Evolutionary conservation across 2,888 invertebrate species (phyloP), one percentile per base, ranked within the genome.

Genomic region (Carterocephalus palaemon): DNA sequence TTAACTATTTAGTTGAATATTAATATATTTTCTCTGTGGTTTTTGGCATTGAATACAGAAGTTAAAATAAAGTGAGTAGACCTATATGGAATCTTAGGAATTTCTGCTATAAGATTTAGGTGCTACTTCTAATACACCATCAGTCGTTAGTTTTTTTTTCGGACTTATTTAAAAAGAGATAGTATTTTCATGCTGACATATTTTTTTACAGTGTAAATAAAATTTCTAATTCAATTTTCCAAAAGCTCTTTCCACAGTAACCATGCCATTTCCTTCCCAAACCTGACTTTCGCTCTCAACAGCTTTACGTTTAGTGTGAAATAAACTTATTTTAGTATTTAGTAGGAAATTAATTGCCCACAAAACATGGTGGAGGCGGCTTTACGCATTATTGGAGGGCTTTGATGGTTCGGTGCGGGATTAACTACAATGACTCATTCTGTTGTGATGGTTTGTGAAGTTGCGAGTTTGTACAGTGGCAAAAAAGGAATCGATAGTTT

Each of bases 291-390:
- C 53, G 47, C 52, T 55, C 46, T 60, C 38, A 3, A 8, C 41
- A 58, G 57, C 57, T 64, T 69, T 57, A 67, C 60, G 59, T 61
- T 62, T 57, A 56, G 54, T 56, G 64, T 67, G 69, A 73, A 75
- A 71, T 69, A 70, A 71, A 72, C 65, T 73, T 71, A 80, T 78
- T 78, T 74, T 64, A 72, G 74, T 79, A 81, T 83, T 83, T 76
- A 82, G 80, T 77, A 72, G 67, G 54, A 64, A 70, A 70, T 75
- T 81, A 78, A 81, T 77, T 74, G 73, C 71, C 67, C 67, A 72
- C 78, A 77, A 75, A 76, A 67, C 67, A 59, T 61, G 51, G 61
- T 41, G 41, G 54, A 51, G 55, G 55, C 56, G 62, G 63, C 59
- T 71, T 75, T 69, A 71, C 66, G 67, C 64, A 58, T 63, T 69